phyloP scores from a whole-genome alignment of 1,140 invertebrate genomes.

The Drosophila seguyi region DNA sequence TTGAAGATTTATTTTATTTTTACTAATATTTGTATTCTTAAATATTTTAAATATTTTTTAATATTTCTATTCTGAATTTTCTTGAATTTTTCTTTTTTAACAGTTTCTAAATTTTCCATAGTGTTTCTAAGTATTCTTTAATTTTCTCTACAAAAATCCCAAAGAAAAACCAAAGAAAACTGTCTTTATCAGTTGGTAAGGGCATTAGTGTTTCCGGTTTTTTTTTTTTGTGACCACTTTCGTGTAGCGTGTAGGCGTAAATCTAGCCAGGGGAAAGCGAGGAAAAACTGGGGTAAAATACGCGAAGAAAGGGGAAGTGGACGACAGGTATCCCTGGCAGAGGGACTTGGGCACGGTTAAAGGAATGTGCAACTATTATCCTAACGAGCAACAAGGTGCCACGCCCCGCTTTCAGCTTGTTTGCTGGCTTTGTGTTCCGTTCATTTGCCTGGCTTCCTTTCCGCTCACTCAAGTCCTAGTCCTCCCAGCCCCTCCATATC shows the following conservation, averaged over 20 bases:
- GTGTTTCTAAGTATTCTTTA: too few species aligned
- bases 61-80: too few species aligned
- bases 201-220: neutral
- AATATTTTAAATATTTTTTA: too few species aligned
- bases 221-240: neutral
- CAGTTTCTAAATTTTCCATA: too few species aligned
- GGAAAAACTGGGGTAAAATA: neutral
- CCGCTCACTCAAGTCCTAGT: neutral
- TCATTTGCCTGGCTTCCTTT: slow-evolving; percentile 9
- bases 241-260: slow-evolving; percentile 7
- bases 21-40: too few species aligned
- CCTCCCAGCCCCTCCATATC: neutral
- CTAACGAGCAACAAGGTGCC: slow-evolving; percentile 74
- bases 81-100: too few species aligned
- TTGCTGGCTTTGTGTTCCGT: slow-evolving; percentile 18
- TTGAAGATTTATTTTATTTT: too few species aligned
- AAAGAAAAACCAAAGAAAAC: too few species aligned
- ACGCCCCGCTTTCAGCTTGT: slow-evolving; percentile 26
- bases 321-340: neutral
- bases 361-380: slow-evolving; percentile 56
- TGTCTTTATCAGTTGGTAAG: neutral
- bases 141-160: too few species aligned
- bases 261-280: slow-evolving; percentile 1
- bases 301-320: too few species aligned
- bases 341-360: neutral